phyloP scores from a whole-genome alignment of 2,888 invertebrate genomes.

The Bombyx huttoni region DNA sequence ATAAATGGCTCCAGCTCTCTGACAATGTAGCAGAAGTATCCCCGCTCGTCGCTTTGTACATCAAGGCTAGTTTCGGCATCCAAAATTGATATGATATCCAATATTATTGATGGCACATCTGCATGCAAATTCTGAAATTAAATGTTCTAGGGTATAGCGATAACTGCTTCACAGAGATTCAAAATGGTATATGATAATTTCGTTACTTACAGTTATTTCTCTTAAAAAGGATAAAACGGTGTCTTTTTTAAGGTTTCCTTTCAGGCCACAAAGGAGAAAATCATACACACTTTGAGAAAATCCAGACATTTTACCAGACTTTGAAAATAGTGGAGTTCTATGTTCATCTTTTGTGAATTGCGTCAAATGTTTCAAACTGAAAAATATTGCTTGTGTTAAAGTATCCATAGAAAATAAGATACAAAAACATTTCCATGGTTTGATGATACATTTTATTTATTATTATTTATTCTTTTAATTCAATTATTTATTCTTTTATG shows the following conservation, averaged over 20 bases:
- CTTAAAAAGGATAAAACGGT: conserved; percentile 78
- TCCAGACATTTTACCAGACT: conserved; percentile 74
- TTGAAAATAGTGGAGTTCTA: conserved; percentile 75
- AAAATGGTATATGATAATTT: neutral
- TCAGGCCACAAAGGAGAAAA: conserved; percentile 83
- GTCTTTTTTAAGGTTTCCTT: conserved; percentile 84
- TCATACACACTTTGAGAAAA: conserved; percentile 85
- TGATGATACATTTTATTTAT: neutral
- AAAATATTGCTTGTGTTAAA: conserved; percentile 12
- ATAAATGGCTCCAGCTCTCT: conserved; percentile 86
- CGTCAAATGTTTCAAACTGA: conserved; percentile 76
- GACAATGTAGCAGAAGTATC: conserved; percentile 82
- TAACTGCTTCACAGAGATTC: neutral
- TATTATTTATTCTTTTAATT: neutral
- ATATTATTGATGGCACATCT: conserved; percentile 85
- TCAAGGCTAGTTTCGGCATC: conserved; percentile 87
- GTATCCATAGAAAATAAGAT: neutral
- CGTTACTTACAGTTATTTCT: conserved; percentile 80
- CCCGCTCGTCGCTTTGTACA: conserved; percentile 79
- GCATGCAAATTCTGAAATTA: conserved; percentile 78
- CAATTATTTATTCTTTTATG: neutral
- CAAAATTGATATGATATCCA: conserved; percentile 87
- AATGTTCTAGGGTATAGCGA: conserved; percentile 2
- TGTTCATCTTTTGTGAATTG: conserved; percentile 76
- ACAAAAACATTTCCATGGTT: neutral